phyloP scores from a whole-genome alignment of 2,797 vertebrate species.

The Acanthurus lineatus region DNA sequence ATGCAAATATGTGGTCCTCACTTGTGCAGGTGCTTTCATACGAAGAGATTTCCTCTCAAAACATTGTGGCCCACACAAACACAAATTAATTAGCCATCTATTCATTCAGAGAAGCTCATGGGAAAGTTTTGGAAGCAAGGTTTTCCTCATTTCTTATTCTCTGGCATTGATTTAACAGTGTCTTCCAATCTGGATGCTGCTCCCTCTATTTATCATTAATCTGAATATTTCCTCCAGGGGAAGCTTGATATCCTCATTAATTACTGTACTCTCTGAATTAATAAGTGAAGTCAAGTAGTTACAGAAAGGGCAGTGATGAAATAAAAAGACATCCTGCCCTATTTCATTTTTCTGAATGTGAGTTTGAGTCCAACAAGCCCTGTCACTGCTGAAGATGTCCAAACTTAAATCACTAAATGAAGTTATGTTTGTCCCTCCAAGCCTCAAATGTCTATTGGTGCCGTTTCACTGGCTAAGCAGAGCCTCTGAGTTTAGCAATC shows the following conservation, averaged over 20 bases:
- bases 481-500: background rate
- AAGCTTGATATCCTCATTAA: constrained; percentile 41
- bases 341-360: constrained; percentile 6
- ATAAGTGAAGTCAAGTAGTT: constrained; percentile 42
- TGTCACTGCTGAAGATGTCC: background rate
- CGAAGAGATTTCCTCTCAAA: constrained; percentile 28
- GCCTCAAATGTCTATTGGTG: background rate
- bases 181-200: constrained; percentile 20
- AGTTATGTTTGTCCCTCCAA: background rate
- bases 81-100: constrained; percentile 45
- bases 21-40: constrained; percentile 45
- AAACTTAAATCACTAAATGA: background rate
- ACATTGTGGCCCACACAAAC: constrained; percentile 18
- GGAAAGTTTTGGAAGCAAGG: constrained; percentile 38
- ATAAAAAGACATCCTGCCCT: constrained; percentile 33
- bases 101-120: constrained; percentile 42
- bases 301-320: constrained; percentile 40
- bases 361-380: constrained; percentile 6
- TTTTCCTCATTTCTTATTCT: constrained; percentile 36
- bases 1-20: constrained; percentile 36
- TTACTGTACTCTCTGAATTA: constrained; percentile 49
- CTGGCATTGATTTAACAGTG: constrained; percentile 19
- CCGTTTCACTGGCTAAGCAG: background rate
- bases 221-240: constrained; percentile 50
- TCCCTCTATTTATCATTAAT: constrained; percentile 45